A percentile compares a stretch with the other conserved stretches of the same genome.
These are phyloP conservation scores for Sminthurides aquaticus DNA, from an alignment of 2,888 invertebrate species.

Conservation along the genomic window DNA sequence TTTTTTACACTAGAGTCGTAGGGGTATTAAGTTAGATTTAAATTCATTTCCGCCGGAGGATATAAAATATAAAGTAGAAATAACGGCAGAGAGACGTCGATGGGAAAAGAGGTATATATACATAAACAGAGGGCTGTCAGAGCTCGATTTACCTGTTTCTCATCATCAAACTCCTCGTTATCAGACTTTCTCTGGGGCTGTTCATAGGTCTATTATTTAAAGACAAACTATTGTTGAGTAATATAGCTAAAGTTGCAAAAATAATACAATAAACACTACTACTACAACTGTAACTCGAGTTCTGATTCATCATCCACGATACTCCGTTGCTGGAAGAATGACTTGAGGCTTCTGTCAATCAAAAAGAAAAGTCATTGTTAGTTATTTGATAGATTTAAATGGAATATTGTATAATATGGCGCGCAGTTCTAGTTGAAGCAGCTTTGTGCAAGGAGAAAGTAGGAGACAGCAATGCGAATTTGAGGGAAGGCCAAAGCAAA, in stretches of 20 bases:
- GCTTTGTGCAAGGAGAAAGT: no score
- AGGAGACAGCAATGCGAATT: no score
- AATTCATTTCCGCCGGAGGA: no score
- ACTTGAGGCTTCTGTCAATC: constrained; percentile 31
- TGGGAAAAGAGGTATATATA: no score
- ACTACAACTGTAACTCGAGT: constrained; percentile 13
- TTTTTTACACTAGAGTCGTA: no score
- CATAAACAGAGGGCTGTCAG: not conserved
- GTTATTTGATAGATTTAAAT: no score
- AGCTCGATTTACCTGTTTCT: not conserved
- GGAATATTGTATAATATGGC: no score
- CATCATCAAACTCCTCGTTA: not conserved
- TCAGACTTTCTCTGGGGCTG: not conserved
- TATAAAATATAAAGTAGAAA: no score
- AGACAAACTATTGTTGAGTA: constrained; percentile 10
- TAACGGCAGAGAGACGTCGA: no score
- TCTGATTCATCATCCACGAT: constrained; percentile 17
- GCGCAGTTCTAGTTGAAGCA: no score
- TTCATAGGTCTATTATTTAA: not conserved
- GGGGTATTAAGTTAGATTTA: no score
- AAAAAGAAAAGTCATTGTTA: constrained; percentile 13
- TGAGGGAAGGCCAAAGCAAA: no score
- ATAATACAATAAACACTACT: constrained; percentile 16
- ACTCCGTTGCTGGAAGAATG: constrained; percentile 27
- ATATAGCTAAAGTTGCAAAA: constrained; percentile 12